Evolutionary conservation across 2,888 invertebrate genomes (phyloP), one percentile per base, ranked within the genome.

Genomic region (Apotomis betuletana): DNA sequence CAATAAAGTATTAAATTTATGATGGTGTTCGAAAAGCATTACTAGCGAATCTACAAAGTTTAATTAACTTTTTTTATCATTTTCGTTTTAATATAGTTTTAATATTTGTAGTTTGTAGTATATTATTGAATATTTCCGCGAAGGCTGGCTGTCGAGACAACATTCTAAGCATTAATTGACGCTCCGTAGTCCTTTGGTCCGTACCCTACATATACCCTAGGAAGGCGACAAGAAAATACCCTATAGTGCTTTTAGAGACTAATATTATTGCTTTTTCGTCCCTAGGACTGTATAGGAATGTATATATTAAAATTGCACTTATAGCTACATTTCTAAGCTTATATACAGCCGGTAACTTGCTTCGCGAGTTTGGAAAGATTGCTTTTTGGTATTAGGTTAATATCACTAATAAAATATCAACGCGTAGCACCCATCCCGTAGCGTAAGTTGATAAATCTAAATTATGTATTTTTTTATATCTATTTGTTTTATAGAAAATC

Each of bases 131-230:
- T 54, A 15, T 27, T 59, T 38, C 5, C 8, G 65, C 65, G 54
- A 57, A 71, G 65, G 60, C 57, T 60, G 41, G 44, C 38, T 58
- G 44, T 55, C 52, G 12, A 57, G 58, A 52, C 57, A 60, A 61
- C 36, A 12, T 55, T 74, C 73, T 70, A 70, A 38, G 51, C 27
- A 78, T 80, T 91, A 91, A 91, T 91, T 91, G 91, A 91, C 91
- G 79, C 83, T 76, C 78, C 81, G 86, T 89, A 88, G 85, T 83
- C 76, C 70, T 79, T 90, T 90, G 89, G 89, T 90, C 89, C 89
- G 77, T 86, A 86, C 74, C 59, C 77, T 81, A 82, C 67, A 77
- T 61, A 49, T 46, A 69, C 77, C 67, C 69, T 77, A 77, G 73
- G 74, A 75, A 77, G 79, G 76, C 79, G 71, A 60, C 27, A 44